Conservation (phyloP, 2,797 vertebrate species). For the Threskiornis aethiopicus region DNA sequence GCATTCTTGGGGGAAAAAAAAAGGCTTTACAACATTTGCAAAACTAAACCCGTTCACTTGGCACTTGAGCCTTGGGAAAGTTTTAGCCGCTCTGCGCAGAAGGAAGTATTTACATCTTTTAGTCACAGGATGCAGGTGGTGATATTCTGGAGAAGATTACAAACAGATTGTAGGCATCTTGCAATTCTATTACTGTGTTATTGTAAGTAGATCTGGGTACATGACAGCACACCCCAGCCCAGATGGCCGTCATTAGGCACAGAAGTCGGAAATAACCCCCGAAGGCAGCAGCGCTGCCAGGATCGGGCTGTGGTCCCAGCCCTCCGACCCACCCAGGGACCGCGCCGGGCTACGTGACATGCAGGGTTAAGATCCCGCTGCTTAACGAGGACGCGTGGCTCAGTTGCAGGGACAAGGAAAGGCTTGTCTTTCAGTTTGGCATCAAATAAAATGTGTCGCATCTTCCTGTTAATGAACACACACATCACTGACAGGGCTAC, state of each 20-base stretch:
- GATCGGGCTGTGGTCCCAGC: not conserved
- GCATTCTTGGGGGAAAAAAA: not conserved
- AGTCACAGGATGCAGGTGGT: not conserved
- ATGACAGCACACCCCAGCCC: not conserved
- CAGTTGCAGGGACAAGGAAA: not conserved
- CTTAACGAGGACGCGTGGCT: not conserved
- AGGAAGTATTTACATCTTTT: not conserved
- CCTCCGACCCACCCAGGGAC: fast-evolving
- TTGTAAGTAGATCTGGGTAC: not conserved
- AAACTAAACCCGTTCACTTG: not conserved
- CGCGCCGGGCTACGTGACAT: fast-evolving
- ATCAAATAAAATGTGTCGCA: not conserved
- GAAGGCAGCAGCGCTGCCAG: not conserved
- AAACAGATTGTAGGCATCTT: conserved; percentile 11
- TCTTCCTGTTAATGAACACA: not conserved
- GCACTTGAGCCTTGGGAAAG: not conserved
- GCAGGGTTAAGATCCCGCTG: not conserved
- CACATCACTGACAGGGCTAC: not conserved
- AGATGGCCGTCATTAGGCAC: not conserved
- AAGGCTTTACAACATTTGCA: not conserved
- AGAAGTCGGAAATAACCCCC: not conserved
- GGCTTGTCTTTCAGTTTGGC: not conserved
- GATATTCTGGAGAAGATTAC: not conserved
- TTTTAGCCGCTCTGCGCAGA: fast-evolving
- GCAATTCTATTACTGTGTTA: not conserved